Evolutionary conservation across 2,113 vertebrate species (phyloP).

Genomic region (Elachura formosa): DNA sequence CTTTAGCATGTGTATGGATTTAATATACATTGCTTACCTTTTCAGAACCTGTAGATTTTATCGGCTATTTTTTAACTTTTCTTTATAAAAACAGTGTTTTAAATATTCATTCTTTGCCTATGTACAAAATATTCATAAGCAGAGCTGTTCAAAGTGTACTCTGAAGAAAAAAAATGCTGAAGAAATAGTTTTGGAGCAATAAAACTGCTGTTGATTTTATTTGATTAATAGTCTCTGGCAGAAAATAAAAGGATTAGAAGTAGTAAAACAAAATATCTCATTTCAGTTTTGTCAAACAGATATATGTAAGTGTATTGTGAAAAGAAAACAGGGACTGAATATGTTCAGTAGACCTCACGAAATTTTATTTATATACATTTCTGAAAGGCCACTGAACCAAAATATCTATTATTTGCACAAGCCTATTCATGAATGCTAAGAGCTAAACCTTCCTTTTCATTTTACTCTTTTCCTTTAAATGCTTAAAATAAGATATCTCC

Average conservation of each 20-base stretch:
- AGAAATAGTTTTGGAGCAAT: neutral
- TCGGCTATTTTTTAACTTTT: neutral
- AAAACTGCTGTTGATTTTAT: neutral
- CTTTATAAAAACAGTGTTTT: neutral
- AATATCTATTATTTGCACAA: neutral
- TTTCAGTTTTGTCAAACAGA: slow-evolving; percentile 6
- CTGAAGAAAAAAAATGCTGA: neutral
- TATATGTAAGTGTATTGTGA: neutral
- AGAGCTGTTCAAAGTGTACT: neutral
- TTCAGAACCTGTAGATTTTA: neutral
- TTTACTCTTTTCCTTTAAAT: neutral
- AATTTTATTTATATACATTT: neutral
- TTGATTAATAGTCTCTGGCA: neutral
- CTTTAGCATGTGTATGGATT: neutral
- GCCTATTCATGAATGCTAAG: neutral
- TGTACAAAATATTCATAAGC: neutral
- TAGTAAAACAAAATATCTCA: neutral
- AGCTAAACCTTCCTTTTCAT: neutral
- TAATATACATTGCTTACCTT: neutral
- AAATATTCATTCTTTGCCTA: neutral
- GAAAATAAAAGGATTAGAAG: neutral
- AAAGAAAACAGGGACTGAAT: neutral
- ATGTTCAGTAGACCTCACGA: neutral
- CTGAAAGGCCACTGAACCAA: neutral
- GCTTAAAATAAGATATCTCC: neutral